phyloP scores from a whole-genome alignment of 2,797 vertebrate species.

The Taenioides sp. region DNA sequence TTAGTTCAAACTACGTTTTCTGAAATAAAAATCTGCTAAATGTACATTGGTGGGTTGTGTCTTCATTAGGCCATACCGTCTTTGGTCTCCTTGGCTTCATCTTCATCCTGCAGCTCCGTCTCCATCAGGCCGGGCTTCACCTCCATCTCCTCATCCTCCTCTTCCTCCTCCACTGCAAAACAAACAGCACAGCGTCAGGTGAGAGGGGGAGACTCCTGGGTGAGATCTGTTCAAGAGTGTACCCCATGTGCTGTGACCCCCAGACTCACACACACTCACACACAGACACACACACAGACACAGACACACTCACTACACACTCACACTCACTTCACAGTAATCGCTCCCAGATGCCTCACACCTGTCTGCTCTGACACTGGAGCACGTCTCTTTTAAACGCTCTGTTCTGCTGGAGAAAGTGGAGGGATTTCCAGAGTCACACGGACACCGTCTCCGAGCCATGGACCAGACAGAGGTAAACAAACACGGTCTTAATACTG shows the following conservation, averaged over 20 bases:
- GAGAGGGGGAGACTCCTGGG: slow-evolving; percentile 28
- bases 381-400: slow-evolving; percentile 43
- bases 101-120: slow-evolving; percentile 85
- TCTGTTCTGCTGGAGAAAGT: too few relatives aligned
- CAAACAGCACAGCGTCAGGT: not conserved
- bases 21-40: too few relatives aligned
- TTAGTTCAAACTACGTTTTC: too few relatives aligned
- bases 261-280: not conserved
- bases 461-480: too few relatives aligned
- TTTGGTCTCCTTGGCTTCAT: slow-evolving; percentile 86
- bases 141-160: slow-evolving; percentile 92
- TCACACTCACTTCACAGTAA: slow-evolving; percentile 50
- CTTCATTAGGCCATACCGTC: slow-evolving; percentile 65
- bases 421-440: too few relatives aligned
- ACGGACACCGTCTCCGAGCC: too few relatives aligned
- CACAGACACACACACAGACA: not conserved
- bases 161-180: slow-evolving; percentile 84
- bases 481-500: too few relatives aligned
- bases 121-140: slow-evolving; percentile 81
- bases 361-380: slow-evolving; percentile 64
- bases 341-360: slow-evolving; percentile 74
- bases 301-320: not conserved
- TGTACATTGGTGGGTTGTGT: too few relatives aligned
- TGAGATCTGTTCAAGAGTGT: too few relatives aligned
- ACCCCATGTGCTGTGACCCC: too few relatives aligned